phyloP scores from a whole-genome alignment of 1,140 invertebrate genomes.

The Camponotus pennsylvanicus region DNA sequence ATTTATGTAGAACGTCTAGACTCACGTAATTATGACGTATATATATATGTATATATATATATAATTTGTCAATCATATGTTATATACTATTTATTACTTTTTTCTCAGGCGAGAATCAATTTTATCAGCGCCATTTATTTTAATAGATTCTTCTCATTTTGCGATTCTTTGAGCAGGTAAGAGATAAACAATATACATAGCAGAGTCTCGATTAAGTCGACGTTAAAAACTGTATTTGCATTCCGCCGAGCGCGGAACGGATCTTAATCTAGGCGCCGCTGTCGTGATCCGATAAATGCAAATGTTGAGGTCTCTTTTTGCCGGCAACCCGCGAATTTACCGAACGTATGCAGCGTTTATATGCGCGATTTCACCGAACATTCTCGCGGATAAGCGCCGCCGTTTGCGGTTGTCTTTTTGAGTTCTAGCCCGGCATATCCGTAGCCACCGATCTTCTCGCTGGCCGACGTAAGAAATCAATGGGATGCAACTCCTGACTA shows the following conservation, averaged over 20 bases:
- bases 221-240: constrained; percentile 14
- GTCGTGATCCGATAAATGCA: constrained; percentile 44
- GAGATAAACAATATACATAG: too few species aligned
- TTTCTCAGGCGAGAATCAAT: not conserved
- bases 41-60: not conserved
- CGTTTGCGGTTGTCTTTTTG: not conserved
- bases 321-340: constrained; percentile 21
- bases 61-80: constrained; percentile 38
- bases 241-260: too few species aligned
- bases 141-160: not conserved
- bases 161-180: not conserved
- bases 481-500: not conserved
- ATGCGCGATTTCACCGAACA: not conserved
- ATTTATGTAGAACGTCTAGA: constrained; percentile 33
- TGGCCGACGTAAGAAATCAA: constrained; percentile 36
- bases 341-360: constrained; percentile 10
- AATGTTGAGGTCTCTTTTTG: constrained; percentile 5
- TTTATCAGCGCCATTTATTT: constrained; percentile 19
- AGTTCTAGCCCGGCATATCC: not conserved
- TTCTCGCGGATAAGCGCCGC: constrained; percentile 4
- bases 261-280: not conserved
- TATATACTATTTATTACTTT: not conserved
- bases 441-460: not conserved
- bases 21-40: constrained; percentile 29
- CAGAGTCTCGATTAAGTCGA: not conserved